Evolutionary conservation across 2,797 vertebrate genomes (phyloP), one percentile per base, ranked within the genome.

Genomic region (Diceros bicornis): DNA sequence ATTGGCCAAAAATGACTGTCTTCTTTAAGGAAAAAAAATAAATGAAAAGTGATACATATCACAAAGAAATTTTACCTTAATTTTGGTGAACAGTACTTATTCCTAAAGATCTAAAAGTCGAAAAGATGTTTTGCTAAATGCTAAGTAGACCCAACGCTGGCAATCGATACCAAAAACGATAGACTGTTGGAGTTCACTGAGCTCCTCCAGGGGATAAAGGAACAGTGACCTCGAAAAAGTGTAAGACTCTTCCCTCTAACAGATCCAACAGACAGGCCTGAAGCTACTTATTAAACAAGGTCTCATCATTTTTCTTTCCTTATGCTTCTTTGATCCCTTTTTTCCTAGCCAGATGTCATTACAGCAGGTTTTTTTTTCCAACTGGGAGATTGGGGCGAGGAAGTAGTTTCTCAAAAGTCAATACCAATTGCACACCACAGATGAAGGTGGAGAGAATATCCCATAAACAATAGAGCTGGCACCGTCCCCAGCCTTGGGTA

Each of bases 381-480:
- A 86, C 72, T 93, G 89, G 81, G 83, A 98, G 92, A 97, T 72
- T 0, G 4, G 92, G 94, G 92, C 55, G 91, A 97, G 97, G 85
- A 91, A 97, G 79, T 16, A 75, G 91, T 95, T 95, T 98, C 96
- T 96, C 85, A 96, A 95, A 97, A 98, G 96, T 93, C 97, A 98
- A 93, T 89, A 91, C 52, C 69, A 96, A 85, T 97, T 90, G 85
- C 71, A 89, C 14, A 34, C 52, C 82, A 89, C 69, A 84, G 98
- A 97, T 94, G 97, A 98, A 98, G 96, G 97, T 92, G 69, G 83
- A 94, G 90, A 94, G 95, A 94, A 96, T 50, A 82, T 89, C 96
- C 96, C 92, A 97, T 98, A 97, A 98, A 98, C 97, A 98, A 94
- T 71, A n/a, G 95, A 86, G 91, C 93, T 98, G 97, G 98, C 97